These are phyloP conservation scores for Ditula angustiorana DNA, from an alignment of 2,888 invertebrate species.

Conservation along the genomic window DNA sequence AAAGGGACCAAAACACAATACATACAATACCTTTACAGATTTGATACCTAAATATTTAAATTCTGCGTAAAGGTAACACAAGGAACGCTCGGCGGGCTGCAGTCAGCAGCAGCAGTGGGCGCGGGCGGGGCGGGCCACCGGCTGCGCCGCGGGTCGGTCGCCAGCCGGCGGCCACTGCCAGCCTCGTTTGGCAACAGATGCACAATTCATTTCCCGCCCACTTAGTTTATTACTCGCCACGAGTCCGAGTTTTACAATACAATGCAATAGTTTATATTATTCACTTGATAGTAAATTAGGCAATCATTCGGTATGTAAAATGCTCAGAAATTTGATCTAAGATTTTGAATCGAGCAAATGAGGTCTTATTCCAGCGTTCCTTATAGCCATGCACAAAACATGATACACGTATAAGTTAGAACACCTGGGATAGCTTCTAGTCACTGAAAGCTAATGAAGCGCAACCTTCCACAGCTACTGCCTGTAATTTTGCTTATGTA, in stretches of 20 bases:
- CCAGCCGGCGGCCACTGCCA: conserved; percentile 21
- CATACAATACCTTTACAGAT: too few species aligned
- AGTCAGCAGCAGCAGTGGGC: not conserved
- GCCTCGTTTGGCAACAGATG: conserved; percentile 33
- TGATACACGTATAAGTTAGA: too few species aligned
- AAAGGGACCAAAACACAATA: too few species aligned
- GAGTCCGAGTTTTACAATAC: conserved; percentile 11
- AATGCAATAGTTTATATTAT: not conserved
- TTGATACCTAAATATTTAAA: not conserved
- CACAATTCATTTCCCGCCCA: conserved; percentile 26
- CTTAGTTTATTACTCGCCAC: conserved; percentile 20
- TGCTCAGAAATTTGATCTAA: too few species aligned
- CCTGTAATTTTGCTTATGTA: too few species aligned
- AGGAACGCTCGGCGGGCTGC: not conserved
- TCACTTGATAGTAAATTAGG: not conserved
- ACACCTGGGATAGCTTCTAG: too few species aligned
- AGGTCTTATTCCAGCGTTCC: too few species aligned
- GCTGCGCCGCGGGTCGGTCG: not conserved
- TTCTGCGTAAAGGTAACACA: not conserved
- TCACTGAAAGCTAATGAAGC: too few species aligned
- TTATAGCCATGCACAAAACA: too few species aligned
- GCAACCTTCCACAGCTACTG: too few species aligned
- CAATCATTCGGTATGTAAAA: not conserved
- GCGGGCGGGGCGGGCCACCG: not conserved
- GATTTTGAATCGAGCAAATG: too few species aligned